These are phyloP conservation scores for Mamestra brassicae DNA, from an alignment of 2,888 invertebrate genomes.

Conservation along the genomic window DNA sequence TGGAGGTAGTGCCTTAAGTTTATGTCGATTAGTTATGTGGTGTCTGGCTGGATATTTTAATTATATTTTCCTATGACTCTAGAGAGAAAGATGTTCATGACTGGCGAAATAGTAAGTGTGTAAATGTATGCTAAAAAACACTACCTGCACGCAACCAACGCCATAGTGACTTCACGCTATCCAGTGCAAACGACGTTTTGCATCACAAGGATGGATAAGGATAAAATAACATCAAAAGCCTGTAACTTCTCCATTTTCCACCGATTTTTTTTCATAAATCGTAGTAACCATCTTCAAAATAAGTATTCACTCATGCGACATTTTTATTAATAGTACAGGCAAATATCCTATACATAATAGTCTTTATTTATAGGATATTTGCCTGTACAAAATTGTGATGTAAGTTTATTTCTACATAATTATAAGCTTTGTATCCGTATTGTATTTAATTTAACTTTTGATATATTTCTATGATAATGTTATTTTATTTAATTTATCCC, in stretches of 20 bases:
- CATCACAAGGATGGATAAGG: background rate
- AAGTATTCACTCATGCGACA: background rate
- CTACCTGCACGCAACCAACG: background rate
- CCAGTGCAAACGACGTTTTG: background rate
- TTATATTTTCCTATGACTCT: background rate
- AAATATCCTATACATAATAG: background rate
- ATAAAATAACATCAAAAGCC: background rate
- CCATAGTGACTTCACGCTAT: background rate
- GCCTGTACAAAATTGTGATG: background rate
- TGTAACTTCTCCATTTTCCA: background rate
- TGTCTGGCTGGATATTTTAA: background rate
- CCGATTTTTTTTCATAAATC: background rate
- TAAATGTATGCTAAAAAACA: background rate
- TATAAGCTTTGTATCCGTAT: slow-evolving; percentile 17
- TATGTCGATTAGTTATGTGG: background rate
- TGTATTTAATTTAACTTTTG: slow-evolving; percentile 11
- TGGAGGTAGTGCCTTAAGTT: background rate
- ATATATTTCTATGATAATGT: slow-evolving; percentile 6
- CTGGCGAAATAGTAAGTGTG: background rate
- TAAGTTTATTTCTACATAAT: background rate
- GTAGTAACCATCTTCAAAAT: background rate
- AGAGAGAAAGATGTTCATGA: too few species aligned
- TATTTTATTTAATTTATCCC: slow-evolving; percentile 10
- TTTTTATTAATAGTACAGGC: background rate
- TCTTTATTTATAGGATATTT: slow-evolving; percentile 5